Conservation (phyloP, 2,797 vertebrate genomes). For the Coregonus sp. region DNA sequence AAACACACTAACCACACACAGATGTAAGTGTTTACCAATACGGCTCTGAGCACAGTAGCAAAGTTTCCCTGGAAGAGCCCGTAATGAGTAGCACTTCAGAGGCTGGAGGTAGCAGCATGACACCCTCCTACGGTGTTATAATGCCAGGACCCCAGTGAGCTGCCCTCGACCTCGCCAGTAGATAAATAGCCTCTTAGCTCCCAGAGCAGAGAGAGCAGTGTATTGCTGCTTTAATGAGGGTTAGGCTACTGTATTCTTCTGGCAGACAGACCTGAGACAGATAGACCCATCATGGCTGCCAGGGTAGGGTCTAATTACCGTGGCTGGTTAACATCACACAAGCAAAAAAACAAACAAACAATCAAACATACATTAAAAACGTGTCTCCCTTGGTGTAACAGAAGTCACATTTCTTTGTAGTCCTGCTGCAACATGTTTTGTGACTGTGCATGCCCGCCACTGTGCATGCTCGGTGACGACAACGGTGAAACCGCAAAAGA, state of each 20-base stretch:
- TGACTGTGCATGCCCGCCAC: slow-evolving; percentile 51
- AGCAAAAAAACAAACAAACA: slow-evolving; percentile 32
- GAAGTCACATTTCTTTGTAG: slow-evolving; percentile 66
- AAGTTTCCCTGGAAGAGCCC: slow-evolving; percentile 28
- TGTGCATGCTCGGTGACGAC: slow-evolving; percentile 55
- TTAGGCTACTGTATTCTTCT: not conserved
- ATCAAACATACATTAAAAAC: slow-evolving; percentile 45
- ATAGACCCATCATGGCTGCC: slow-evolving; percentile 53
- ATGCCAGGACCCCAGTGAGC: slow-evolving; percentile 31
- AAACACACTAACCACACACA: slow-evolving; percentile 34
- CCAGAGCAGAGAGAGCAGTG: slow-evolving; percentile 21
- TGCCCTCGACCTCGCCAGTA: slow-evolving; percentile 31
- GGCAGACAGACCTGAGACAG: slow-evolving; percentile 23
- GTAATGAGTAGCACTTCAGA: slow-evolving; percentile 26
- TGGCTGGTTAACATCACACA: slow-evolving; percentile 61
- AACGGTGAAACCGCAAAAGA: slow-evolving; percentile 51
- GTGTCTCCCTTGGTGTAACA: slow-evolving; percentile 47
- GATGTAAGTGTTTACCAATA: slow-evolving; percentile 8
- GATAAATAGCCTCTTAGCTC: not conserved
- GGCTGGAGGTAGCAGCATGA: slow-evolving; percentile 2
- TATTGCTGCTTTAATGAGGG: slow-evolving; percentile 17
- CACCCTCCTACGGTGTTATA: not conserved
- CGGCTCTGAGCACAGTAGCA: slow-evolving; percentile 38
- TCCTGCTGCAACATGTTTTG: slow-evolving; percentile 53
- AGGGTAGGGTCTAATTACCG: slow-evolving; percentile 56